Base-by-base conservation (phyloP, 1,140 invertebrate genomes). In the Scylla paramamosain region DNA sequence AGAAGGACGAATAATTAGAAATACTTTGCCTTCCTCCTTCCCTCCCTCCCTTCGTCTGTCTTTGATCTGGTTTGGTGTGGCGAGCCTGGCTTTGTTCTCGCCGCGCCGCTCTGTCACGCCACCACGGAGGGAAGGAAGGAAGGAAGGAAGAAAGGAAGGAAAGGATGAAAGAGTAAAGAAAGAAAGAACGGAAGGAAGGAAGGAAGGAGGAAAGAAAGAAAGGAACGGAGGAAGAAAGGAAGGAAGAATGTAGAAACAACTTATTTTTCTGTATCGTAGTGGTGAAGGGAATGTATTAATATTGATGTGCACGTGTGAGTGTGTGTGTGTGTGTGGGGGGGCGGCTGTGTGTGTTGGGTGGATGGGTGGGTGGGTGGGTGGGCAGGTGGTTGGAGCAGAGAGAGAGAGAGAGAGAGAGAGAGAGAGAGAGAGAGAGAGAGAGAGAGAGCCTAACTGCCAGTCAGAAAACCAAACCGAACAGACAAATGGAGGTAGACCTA, bases 221-320 rank as follows among this genome's bases (percentile, higher is more conserved):
- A 91, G 39, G 28, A 52, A 91, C 32, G 48, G 89, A 45, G 46
- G 48, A 48, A 52, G 45, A 91, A 20, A 91, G 39, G 28, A 52
- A 91, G 82, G 25, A 52, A 67, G 59, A 20, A 20, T 77, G 67
- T 20, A 77, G 67, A 77, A 77, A 77, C 67, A 12, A n/a, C 67
- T 77, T n/a, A 20, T 12, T 77, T 77, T n/a, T n/a, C 67, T 77
- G 67, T 39, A 59, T n/a, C 20, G 67, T 2, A 1, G 67, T 0
- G 20, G 20, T 12, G n/a, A 77, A n/a, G 8, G 20, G 25, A 77
- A 77, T n/a, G 20, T n/a, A 16, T 77, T n/a, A n/a, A 7, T 20
- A 77, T 25, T 77, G 67, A 77, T 77, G 12, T 77, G 12, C 8
- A 20, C n/a, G 52, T 59, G 52, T 59, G 52, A 4, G 16, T 59